Base-by-base conservation (phyloP, 2,888 invertebrate species). In the Brachyopa scutellaris region DNA sequence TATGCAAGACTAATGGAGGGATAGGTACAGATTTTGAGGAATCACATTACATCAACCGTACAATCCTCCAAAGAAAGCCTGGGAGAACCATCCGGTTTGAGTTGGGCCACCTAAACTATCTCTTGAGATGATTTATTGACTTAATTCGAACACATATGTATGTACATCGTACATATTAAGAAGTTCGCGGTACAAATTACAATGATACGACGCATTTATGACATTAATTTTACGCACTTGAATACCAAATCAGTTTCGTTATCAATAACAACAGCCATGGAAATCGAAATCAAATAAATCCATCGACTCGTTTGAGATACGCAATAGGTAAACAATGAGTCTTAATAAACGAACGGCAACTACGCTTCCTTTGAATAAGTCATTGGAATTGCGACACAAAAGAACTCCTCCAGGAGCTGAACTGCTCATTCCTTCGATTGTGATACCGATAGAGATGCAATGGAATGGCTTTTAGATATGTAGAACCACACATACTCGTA, bases 371-470 rank as follows among this genome's bases (percentile, higher is more conserved):
- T 26, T 36, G 49, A 36, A 62, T 36, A 33, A 31, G 13, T 31
- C 45, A 23, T 21, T 15, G 11, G 36, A 53, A 42, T 40, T 42
- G 42, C 31, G 45, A 21, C 55, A 55, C 33, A 67, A 55, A 33
- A 21, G 53, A 66, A 29, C 17, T 19, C 29, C 40, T 40, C 40
- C 9, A 38, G 38, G 23, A 40, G n/a, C 17, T 42, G 19, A 45
- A 26, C 7, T 36, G 13, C 11, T 15, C 23, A 57, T n/a, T 47
- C 36, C 36, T 9, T n/a, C 4, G 7, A 8, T n/a, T 26, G 17
- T 38, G 33, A 62, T 47, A n/a, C n/a, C n/a, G n/a, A n/a, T n/a
- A n/a, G n/a, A 47, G 13, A 31, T 36, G 57, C 36, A 57, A 55
- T 45, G 11, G 40, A 17, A 36, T 55, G 15, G 15, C 13, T 15